Evolutionary conservation across 2,888 invertebrate genomes (phyloP).

Genomic region (Luperina nickerlii): DNA sequence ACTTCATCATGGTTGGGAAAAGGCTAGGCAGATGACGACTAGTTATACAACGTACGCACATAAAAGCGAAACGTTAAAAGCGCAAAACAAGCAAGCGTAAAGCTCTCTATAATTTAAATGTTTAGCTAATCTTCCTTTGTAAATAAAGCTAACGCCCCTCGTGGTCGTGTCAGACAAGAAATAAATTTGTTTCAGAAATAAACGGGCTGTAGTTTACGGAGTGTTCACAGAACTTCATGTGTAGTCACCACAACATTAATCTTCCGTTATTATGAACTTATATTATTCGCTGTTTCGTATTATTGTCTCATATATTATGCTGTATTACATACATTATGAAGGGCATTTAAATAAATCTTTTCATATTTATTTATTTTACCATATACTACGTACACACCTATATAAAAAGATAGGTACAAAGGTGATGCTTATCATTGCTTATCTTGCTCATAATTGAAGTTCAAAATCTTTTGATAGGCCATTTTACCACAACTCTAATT

Average conservation of each 20-base stretch:
- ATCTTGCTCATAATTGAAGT: not conserved
- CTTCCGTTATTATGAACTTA: constrained; percentile 39
- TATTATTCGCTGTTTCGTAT: constrained; percentile 31
- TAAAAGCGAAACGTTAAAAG: not conserved
- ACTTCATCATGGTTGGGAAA: no score
- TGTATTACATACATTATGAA: not conserved
- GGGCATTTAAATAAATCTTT: not conserved
- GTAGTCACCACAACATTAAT: constrained; percentile 50
- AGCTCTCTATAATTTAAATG: not conserved
- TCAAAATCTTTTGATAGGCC: not conserved
- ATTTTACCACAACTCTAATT: not conserved
- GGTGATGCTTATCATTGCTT: no score
- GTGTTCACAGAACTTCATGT: constrained; percentile 35
- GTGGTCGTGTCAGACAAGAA: constrained; percentile 31
- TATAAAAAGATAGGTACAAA: no score
- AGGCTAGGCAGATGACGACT: not conserved
- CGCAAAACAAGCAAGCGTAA: not conserved
- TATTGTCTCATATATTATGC: constrained; percentile 7
- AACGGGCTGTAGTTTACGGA: constrained; percentile 34
- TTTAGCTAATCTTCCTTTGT: not conserved
- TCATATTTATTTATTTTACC: no score
- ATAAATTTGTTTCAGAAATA: constrained; percentile 51
- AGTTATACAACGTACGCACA: not conserved
- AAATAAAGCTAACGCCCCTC: constrained; percentile 12
- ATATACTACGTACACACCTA: no score